Conservation (phyloP, 2,888 invertebrate genomes). For the Muschampia plurimacula region DNA sequence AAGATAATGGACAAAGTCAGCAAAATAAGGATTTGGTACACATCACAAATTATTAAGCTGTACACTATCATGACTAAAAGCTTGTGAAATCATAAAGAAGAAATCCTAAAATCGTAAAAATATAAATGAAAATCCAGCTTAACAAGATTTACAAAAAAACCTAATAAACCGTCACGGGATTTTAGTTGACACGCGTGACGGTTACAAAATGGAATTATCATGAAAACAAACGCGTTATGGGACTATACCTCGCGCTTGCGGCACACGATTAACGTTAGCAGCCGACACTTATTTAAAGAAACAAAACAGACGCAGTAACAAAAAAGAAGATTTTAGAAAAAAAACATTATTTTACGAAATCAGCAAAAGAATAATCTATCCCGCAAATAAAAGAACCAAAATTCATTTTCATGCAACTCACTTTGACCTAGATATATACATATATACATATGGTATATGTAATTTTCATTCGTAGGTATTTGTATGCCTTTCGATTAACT, state of each 20-base stretch:
- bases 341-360: too few relatives aligned
- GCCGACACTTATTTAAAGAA: background rate
- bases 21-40: background rate
- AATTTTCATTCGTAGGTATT: too few relatives aligned
- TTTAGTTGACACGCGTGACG: conserved; percentile 32
- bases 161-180: conserved; percentile 36
- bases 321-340: too few relatives aligned
- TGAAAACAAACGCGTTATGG: conserved; percentile 43
- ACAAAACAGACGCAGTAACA: too few relatives aligned
- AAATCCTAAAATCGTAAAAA: conserved; percentile 14
- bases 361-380: too few relatives aligned
- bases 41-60: background rate
- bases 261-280: background rate
- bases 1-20: background rate
- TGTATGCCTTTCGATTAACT: too few relatives aligned
- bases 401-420: too few relatives aligned
- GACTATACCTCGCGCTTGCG: background rate
- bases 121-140: conserved; percentile 32
- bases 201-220: conserved; percentile 50
- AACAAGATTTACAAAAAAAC: conserved; percentile 31
- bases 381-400: too few relatives aligned
- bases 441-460: too few relatives aligned
- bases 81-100: background rate
- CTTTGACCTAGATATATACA: too few relatives aligned
- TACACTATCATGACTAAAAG: background rate